A percentile compares a stretch with the other conserved stretches of the same genome.
These are phyloP conservation scores for Mesitornis unicolor DNA, from an alignment of 2,113 vertebrate genomes.

Conservation along the genomic window DNA sequence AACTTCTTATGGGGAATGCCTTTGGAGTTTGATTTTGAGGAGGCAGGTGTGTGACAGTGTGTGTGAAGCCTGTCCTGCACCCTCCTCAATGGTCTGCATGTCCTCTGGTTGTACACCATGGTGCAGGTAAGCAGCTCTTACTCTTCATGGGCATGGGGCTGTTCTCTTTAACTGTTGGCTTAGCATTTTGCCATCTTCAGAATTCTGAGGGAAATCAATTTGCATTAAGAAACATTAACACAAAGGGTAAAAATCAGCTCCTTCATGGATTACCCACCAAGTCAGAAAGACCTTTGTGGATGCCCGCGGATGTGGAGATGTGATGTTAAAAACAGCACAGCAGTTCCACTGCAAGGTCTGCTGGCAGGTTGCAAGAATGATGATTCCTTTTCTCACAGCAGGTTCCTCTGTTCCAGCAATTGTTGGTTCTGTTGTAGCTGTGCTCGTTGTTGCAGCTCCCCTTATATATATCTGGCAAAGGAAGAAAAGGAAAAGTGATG, in stretches of 20 bases:
- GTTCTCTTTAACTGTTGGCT: not conserved
- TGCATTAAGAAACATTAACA: not conserved
- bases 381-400: not conserved
- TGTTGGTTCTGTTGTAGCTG: not conserved
- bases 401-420: not conserved
- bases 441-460: not conserved
- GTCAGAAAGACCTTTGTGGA: not conserved
- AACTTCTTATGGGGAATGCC: too few relatives aligned
- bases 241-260: not conserved
- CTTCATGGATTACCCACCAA: not conserved
- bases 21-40: too few relatives aligned
- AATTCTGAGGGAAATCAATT: not conserved
- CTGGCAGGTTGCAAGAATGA: not conserved
- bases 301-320: not conserved
- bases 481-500: not conserved
- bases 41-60: too few relatives aligned
- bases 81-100: not conserved
- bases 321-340: not conserved
- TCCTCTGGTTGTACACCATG: not conserved
- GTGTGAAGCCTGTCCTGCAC: not conserved
- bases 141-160: not conserved
- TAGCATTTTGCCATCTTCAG: not conserved
- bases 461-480: not conserved
- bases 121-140: not conserved
- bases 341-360: not conserved